Conservation (phyloP, 2,113 vertebrate genomes). For the Percopsis transmontana region DNA sequence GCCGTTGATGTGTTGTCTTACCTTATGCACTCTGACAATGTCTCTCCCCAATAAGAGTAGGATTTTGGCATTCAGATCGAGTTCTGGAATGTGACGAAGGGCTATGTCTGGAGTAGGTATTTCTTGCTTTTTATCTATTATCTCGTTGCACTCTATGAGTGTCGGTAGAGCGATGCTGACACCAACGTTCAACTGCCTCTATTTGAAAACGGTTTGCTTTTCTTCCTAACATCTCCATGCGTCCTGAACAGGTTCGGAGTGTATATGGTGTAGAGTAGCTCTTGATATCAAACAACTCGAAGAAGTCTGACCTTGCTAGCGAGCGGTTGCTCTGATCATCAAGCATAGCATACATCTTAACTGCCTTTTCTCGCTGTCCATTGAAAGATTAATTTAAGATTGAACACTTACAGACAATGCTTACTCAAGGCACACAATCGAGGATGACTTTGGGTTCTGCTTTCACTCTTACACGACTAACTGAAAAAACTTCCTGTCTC, state of each 20-base stretch:
- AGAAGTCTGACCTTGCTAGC: background rate
- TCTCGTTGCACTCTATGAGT: slow-evolving; percentile 13
- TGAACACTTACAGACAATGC: too few species aligned
- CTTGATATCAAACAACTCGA: background rate
- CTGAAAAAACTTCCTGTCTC: too few species aligned
- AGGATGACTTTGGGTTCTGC: too few species aligned
- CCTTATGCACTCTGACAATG: background rate
- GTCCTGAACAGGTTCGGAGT: slow-evolving; percentile 5
- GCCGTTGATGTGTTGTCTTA: slow-evolving; percentile 1
- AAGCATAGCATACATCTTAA: background rate
- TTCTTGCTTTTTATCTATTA: slow-evolving; percentile 5
- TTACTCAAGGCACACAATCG: too few species aligned
- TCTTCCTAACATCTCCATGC: background rate
- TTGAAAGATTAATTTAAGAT: too few species aligned
- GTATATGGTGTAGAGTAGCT: background rate
- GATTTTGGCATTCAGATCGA: slow-evolving; percentile 16
- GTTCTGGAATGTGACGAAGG: slow-evolving; percentile 6
- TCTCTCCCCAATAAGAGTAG: background rate
- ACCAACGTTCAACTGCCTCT: background rate
- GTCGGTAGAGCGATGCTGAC: slow-evolving; percentile 14
- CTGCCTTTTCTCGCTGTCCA: too few species aligned
- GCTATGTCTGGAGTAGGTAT: slow-evolving; percentile 1
- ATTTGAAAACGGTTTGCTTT: slow-evolving; percentile 12
- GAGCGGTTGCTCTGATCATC: slow-evolving; percentile 2
- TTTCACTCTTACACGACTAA: too few species aligned